phyloP scores from a whole-genome alignment of 1,140 invertebrate genomes.

The Spodoptera frugiperda region DNA sequence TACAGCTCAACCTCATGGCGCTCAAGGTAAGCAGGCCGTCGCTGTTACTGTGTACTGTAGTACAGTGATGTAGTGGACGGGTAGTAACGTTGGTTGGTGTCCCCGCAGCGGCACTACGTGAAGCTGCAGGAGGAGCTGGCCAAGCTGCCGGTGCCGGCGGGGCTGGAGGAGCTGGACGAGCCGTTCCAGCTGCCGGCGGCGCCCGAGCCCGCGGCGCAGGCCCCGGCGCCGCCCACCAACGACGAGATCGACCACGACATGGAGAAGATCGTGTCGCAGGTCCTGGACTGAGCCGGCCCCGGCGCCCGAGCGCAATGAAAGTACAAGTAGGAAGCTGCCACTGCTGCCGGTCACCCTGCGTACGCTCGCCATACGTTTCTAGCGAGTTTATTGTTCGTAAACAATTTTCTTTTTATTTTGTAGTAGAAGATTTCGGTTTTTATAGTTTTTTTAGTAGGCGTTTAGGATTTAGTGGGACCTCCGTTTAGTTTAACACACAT shows the following conservation, averaged over 20 bases:
- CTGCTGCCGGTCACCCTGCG: background rate
- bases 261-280: slow-evolving; percentile 91
- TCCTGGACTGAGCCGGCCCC: slow-evolving; percentile 76
- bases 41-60: background rate
- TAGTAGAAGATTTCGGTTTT: slow-evolving; percentile 67
- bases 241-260: slow-evolving; percentile 90
- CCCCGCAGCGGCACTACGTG: slow-evolving; percentile 91
- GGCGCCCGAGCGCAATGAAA: slow-evolving; percentile 46
- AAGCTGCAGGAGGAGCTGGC: slow-evolving; percentile 92
- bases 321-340: slow-evolving; percentile 49
- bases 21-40: slow-evolving; percentile 87
- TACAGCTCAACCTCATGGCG: slow-evolving; percentile 91
- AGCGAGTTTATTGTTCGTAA: slow-evolving; percentile 54
- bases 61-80: background rate
- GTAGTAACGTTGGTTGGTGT: slow-evolving; percentile 48
- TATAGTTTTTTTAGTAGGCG: slow-evolving; percentile 72
- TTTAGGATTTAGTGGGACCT: slow-evolving; percentile 75
- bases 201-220: slow-evolving; percentile 61
- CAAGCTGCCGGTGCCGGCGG: slow-evolving; percentile 91
- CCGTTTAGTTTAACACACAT: slow-evolving; percentile 79
- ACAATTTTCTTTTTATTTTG: slow-evolving; percentile 60
- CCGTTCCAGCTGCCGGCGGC: slow-evolving; percentile 86
- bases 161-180: slow-evolving; percentile 90
- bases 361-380: slow-evolving; percentile 34
- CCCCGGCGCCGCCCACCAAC: slow-evolving; percentile 66